Percentiles rank a stretch among this genome's conserved stretches.
Evolutionary conservation across 2,113 vertebrate genomes (phyloP).

Genomic region (Mungos mungo): DNA sequence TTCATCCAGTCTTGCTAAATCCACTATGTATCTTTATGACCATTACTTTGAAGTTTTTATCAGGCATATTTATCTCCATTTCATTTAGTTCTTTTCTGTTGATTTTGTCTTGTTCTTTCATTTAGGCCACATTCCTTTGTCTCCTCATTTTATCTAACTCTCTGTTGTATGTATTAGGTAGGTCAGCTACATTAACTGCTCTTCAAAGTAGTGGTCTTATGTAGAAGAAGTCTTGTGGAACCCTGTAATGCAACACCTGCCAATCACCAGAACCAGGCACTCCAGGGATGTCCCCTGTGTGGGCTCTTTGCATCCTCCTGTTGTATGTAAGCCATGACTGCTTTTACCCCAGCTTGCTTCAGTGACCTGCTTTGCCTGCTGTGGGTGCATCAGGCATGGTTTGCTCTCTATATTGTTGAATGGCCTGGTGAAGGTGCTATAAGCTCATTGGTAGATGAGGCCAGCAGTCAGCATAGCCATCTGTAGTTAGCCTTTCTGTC

Average conservation of each 20-base stretch:
- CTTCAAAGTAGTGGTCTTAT: not conserved
- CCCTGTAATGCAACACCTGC: not conserved
- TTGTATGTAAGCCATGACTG: not conserved
- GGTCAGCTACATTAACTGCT: not conserved
- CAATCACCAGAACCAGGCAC: not conserved
- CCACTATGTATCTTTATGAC: not conserved
- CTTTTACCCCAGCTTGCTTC: not conserved
- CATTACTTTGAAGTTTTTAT: not conserved
- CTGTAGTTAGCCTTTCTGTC: not conserved
- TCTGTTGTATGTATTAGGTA: not conserved
- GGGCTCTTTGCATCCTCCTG: not conserved
- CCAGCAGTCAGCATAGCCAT: not conserved
- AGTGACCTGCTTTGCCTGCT: not conserved
- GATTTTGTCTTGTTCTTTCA: not conserved
- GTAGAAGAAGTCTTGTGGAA: not conserved
- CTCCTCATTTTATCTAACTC: not conserved
- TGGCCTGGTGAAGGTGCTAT: not conserved
- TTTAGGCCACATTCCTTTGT: not conserved
- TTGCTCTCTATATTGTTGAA: not conserved
- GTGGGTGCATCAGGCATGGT: not conserved
- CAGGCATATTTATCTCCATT: not conserved
- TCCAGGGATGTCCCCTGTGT: not conserved
- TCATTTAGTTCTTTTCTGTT: not conserved
- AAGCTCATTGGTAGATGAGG: not conserved
- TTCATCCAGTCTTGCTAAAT: not conserved